phyloP scores from a whole-genome alignment of 1,140 invertebrate species.

The Aphelenchoides besseyi region DNA sequence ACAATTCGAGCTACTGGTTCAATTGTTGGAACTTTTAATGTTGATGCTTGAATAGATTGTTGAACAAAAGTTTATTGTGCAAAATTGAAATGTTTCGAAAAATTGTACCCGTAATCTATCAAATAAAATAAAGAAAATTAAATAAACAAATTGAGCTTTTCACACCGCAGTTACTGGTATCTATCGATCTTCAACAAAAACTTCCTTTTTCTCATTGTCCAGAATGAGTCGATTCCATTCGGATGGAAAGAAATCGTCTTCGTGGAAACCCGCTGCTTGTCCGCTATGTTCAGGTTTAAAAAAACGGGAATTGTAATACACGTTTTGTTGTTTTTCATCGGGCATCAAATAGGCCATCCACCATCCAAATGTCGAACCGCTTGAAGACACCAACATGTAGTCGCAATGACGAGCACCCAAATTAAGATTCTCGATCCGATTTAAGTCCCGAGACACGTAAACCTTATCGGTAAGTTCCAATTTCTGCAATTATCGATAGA shows the following conservation, averaged over 20 bases:
- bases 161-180: not conserved
- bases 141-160: not conserved
- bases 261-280: not conserved
- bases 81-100: no score
- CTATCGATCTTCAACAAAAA: constrained; percentile 10
- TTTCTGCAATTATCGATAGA: not conserved
- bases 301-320: not conserved
- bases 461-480: not conserved
- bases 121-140: no score
- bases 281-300: not conserved
- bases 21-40: no score
- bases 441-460: not conserved
- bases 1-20: no score
- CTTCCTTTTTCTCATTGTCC: not conserved
- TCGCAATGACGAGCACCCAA: not conserved
- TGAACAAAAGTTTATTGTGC: no score
- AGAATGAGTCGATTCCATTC: constrained; percentile 5
- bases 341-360: constrained; percentile 17
- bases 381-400: not conserved
- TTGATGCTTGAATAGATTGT: no score
- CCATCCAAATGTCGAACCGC: constrained; percentile 5
- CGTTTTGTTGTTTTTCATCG: constrained; percentile 5
- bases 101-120: not conserved
- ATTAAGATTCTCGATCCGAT: not conserved
- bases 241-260: constrained; percentile 7